Base-by-base conservation (phyloP, 2,888 invertebrate genomes). In the Dinocampus coccinellae region DNA sequence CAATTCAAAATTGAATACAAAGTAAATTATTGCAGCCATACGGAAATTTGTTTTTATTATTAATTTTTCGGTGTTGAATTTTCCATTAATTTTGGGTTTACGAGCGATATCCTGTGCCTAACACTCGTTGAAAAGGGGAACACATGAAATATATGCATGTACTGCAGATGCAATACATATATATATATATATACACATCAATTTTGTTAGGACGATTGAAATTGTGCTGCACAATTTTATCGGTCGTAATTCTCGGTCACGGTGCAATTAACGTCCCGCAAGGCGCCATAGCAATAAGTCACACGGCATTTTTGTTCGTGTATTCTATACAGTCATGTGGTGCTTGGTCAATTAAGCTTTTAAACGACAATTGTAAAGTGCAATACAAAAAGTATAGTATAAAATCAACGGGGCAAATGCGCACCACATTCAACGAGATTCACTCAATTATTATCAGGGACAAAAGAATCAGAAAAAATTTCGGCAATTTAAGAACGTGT, bases 341-440 rank as follows among this genome's bases (percentile, higher is more conserved):
- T 69, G 52, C 47, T 34, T 76, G 71, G 73, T 74, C 78, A 76
- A 77, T 80, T 80, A 77, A 77, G 76, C 77, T 80, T 75, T 80
- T 75, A 78, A 69, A 70, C 65, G 64, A 72, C 70, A 77, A 77
- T 79, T 55, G 53, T 10, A 60, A 36, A 22, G 60, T 39, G 26
- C 36, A 58, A 53, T 34, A 53, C 55, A 33, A 66, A 33, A 52
- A 20, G 29, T n/a, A n/a, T n/a, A n/a, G 61, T 16, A 55, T 26
- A 55, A 55, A 55, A 47, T 47, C 47, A n/a, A 16, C 55, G 24
- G 10, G n/a, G 55, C 55, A 24, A 55, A 24, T 55, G 55, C 20
- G 55, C 24, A 10, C 26, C 22, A 55, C 26, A 53, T 26, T 11
- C 24, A 4, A 26, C 22, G 55, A 22, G 26, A 6, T 47, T 47